Evolutionary conservation across 1,140 invertebrate genomes (phyloP).

Genomic region (Calephelis virginiensis): DNA sequence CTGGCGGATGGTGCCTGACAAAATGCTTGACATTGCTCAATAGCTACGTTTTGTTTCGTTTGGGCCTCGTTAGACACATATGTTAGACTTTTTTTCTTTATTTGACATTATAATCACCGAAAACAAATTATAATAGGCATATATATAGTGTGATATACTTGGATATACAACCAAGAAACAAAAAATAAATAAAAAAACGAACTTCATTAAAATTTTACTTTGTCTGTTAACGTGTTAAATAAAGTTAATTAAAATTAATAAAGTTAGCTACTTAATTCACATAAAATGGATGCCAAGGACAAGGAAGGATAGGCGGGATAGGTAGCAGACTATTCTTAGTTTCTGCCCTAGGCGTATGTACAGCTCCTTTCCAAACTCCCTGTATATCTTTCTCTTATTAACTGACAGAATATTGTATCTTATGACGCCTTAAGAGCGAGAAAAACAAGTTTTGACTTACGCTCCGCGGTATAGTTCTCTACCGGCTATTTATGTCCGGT

Average conservation of each 20-base stretch:
- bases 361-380: too few relatives aligned
- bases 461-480: too few relatives aligned
- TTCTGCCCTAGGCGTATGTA: too few relatives aligned
- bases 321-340: too few relatives aligned
- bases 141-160: constrained; percentile 17
- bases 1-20: constrained; percentile 22
- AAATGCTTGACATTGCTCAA: constrained; percentile 22
- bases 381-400: too few relatives aligned
- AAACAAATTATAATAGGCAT: constrained; percentile 20
- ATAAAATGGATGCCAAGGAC: too few relatives aligned
- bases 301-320: too few relatives aligned
- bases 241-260: neutral
- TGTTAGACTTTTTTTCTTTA: constrained; percentile 21
- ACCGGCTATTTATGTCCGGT: too few relatives aligned
- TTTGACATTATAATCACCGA: constrained; percentile 22
- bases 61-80: constrained; percentile 22
- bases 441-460: too few relatives aligned
- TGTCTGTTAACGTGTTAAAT: constrained; percentile 12
- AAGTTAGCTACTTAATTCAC: too few relatives aligned
- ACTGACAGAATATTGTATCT: too few relatives aligned
- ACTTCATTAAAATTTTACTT: constrained; percentile 15
- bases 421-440: too few relatives aligned
- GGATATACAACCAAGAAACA: constrained; percentile 18
- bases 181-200: constrained; percentile 15
- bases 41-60: constrained; percentile 23